Conservation (phyloP, 2,888 invertebrate genomes). For the Oscheius sp. region DNA sequence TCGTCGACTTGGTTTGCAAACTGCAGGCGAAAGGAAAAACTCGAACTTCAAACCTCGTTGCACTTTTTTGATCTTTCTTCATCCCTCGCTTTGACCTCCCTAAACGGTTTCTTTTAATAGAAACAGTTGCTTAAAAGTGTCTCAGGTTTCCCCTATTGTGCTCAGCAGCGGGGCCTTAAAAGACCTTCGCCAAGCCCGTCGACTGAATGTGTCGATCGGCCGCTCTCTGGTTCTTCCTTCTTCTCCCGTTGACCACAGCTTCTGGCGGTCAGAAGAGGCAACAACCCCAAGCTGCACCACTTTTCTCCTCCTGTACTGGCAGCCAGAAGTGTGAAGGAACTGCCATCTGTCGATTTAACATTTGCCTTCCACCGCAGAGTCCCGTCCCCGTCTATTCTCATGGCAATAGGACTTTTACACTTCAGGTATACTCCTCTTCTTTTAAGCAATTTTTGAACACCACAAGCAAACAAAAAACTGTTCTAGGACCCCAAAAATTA, state of each 20-base stretch:
- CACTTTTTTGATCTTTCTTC: no score
- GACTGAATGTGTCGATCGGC: not conserved
- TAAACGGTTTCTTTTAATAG: no score
- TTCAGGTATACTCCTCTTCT: not conserved
- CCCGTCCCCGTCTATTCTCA: constrained; percentile 21
- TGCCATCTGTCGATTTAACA: constrained; percentile 17
- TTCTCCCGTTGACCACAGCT: not conserved
- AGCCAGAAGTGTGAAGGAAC: constrained; percentile 17
- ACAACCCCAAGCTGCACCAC: not conserved
- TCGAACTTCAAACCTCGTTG: no score
- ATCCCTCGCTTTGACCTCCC: no score
- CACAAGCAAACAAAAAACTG: no score
- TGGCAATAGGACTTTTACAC: constrained; percentile 17
- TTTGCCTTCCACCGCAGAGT: constrained; percentile 20
- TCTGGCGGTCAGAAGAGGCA: no score
- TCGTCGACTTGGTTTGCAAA: no score
- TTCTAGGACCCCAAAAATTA: no score
- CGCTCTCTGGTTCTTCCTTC: not conserved
- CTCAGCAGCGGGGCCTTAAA: not conserved
- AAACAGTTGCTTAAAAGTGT: no score
- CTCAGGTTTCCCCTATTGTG: constrained; percentile 14
- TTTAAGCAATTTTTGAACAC: no score
- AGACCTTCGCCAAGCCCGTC: not conserved
- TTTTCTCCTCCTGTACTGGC: constrained; percentile 11
- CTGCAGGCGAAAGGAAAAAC: no score